These are phyloP conservation scores for Drosophila pseudotakahashii DNA, from an alignment of 2,888 invertebrate species.

Conservation along the genomic window DNA sequence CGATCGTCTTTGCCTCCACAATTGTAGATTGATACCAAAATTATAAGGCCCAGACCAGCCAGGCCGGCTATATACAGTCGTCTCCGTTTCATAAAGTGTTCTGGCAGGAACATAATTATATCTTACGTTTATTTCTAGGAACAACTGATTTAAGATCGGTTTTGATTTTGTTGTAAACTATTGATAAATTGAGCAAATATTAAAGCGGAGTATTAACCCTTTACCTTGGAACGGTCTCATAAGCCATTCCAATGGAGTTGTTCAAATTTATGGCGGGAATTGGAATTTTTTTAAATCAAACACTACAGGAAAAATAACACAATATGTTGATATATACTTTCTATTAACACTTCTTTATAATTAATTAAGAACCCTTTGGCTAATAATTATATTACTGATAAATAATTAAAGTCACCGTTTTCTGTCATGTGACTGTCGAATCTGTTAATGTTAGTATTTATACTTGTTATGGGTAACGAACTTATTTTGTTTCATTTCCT, in stretches of 20 bases:
- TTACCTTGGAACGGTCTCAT: neutral
- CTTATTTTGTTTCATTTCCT: neutral
- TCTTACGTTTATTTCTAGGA: neutral
- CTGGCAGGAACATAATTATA: neutral
- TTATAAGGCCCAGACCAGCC: constrained; percentile 15
- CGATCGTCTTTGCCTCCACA: neutral
- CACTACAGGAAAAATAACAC: neutral
- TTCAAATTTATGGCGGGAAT: neutral
- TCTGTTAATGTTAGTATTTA: too few relatives aligned
- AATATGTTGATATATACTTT: too few relatives aligned
- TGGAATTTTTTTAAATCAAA: neutral
- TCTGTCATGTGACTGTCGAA: too few relatives aligned
- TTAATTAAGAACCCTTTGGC: too few relatives aligned
- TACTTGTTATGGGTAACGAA: too few relatives aligned
- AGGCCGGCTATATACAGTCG: constrained; percentile 19
- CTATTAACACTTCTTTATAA: neutral
- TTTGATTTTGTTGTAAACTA: neutral
- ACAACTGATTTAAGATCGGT: constrained; percentile 5
- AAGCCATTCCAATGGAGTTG: neutral
- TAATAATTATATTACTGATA: neutral
- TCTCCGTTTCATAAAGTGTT: constrained; percentile 14
- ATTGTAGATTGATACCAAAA: constrained; percentile 25
- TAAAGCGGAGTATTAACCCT: constrained; percentile 7
- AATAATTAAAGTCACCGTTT: too few relatives aligned
- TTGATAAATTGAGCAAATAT: neutral